phyloP scores from a whole-genome alignment of 2,113 vertebrate species.

The human region GRCh38 chr9:134947501-134948000 shows the following conservation, averaged over 20 bases:
- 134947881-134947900: accelerated
- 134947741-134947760: background rate
- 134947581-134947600: background rate
- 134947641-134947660: too few species aligned
- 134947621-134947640: accelerated
- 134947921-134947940: accelerated
- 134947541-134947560: background rate
- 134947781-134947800: background rate
- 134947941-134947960: background rate
- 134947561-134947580: accelerated
- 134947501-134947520: accelerated
- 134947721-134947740: accelerated
- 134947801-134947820: background rate
- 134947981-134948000: accelerated
- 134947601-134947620: accelerated
- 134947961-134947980: background rate
- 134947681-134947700: accelerated
- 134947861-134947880: background rate
- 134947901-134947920: accelerated
- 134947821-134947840: accelerated
- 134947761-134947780: background rate
- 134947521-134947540: background rate
- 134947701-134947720: accelerated
- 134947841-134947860: accelerated
- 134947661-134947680: background rate